Evolutionary conservation across 1,140 invertebrate species (phyloP).

Genomic region (Cydia splendana): DNA sequence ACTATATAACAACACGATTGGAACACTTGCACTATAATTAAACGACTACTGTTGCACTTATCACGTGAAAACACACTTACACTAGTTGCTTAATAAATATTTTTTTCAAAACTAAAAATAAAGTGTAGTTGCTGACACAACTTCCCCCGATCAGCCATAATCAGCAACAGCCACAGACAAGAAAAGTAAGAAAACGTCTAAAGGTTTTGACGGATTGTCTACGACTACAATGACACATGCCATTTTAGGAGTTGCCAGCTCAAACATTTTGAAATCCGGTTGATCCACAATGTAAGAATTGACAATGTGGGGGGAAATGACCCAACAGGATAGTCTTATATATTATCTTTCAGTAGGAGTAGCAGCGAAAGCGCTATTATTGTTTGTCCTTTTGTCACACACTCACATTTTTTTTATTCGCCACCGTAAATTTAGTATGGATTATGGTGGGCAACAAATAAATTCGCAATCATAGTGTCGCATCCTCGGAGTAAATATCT

Average conservation of each 20-base stretch:
- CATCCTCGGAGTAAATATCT: too few species aligned
- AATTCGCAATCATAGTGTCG: too few species aligned
- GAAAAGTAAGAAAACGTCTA: background rate
- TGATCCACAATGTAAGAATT: background rate
- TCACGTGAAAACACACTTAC: conserved; percentile 38
- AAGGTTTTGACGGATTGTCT: conserved; percentile 14
- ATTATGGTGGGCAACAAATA: too few species aligned
- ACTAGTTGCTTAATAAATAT: conserved; percentile 41
- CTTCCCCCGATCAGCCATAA: conserved; percentile 36
- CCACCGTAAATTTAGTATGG: too few species aligned
- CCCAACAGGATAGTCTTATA: too few species aligned
- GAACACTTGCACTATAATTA: conserved; percentile 22
- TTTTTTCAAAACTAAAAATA: conserved; percentile 36
- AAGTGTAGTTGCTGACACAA: conserved; percentile 36
- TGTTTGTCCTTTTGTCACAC: too few species aligned
- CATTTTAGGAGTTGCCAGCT: conserved; percentile 11
- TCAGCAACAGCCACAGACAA: conserved; percentile 16
- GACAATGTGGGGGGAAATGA: too few species aligned
- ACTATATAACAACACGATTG: conserved; percentile 38
- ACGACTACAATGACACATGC: conserved; percentile 15
- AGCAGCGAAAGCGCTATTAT: too few species aligned
- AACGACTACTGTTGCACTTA: conserved; percentile 37
- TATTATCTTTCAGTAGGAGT: too few species aligned
- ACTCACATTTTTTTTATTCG: too few species aligned
- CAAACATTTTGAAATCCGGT: background rate